phyloP scores from a whole-genome alignment of 2,888 invertebrate genomes.

The Athetis lepigone region DNA sequence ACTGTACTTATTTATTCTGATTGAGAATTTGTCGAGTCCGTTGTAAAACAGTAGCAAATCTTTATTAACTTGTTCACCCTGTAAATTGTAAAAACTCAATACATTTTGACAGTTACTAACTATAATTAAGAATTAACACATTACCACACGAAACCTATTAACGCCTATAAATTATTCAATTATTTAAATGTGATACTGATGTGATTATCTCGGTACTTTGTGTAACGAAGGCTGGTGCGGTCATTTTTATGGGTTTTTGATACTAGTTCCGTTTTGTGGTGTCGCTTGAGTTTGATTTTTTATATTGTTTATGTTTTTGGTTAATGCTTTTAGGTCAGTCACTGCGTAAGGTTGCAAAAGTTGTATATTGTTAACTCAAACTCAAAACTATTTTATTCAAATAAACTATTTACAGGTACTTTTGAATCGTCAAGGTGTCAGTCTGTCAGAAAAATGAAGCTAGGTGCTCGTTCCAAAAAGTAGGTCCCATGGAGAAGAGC shows the following conservation, averaged over 20 bases:
- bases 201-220: slow-evolving; percentile 35
- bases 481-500: too few species aligned
- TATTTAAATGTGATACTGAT: slow-evolving; percentile 37
- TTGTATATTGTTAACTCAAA: too few species aligned
- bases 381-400: too few species aligned
- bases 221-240: slow-evolving; percentile 26
- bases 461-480: too few species aligned
- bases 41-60: neutral
- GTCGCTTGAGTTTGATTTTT: neutral
- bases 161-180: slow-evolving; percentile 52
- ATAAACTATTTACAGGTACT: too few species aligned
- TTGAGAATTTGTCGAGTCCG: neutral
- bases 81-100: slow-evolving; percentile 16
- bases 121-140: slow-evolving; percentile 30
- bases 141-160: slow-evolving; percentile 24
- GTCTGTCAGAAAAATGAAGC: too few species aligned
- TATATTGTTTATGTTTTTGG: too few species aligned
- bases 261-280: neutral
- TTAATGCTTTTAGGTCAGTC: too few species aligned
- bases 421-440: too few species aligned
- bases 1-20: too few species aligned
- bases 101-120: slow-evolving; percentile 28
- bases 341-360: too few species aligned
- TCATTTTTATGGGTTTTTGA: neutral
- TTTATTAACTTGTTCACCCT: slow-evolving; percentile 15